These are phyloP conservation scores for Heliconius congener DNA, from an alignment of 1,140 invertebrate species.

Conservation along the genomic window DNA sequence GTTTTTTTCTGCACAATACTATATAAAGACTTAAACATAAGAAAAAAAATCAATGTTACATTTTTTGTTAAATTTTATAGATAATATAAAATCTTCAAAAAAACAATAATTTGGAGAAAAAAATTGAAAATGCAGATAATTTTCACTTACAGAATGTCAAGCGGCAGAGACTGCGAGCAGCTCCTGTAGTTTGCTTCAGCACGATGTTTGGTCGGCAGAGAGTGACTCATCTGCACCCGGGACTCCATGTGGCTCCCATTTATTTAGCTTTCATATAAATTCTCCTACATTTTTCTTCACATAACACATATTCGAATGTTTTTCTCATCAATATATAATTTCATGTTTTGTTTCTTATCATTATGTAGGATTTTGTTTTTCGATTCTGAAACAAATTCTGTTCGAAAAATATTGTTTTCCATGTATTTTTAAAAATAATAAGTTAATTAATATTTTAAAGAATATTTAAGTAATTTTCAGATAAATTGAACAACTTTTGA, in stretches of 20 bases:
- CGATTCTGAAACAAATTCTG: conserved; percentile 23
- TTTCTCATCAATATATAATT: neutral
- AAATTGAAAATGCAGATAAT: neutral
- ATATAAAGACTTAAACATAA: no score
- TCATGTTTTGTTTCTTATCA: conserved; percentile 11
- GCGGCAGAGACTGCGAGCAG: conserved; percentile 77
- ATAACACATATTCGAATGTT: neutral
- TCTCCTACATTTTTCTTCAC: conserved; percentile 22
- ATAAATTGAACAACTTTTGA: no score
- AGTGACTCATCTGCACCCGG: conserved; percentile 70
- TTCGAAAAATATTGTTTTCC: neutral
- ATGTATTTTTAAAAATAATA: no score
- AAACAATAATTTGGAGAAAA: neutral
- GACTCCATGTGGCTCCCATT: conserved; percentile 71
- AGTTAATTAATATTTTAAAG: no score
- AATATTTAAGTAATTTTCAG: no score
- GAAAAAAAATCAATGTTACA: no score
- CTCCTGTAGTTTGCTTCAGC: conserved; percentile 70
- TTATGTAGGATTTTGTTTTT: conserved; percentile 17
- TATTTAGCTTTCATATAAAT: conserved; percentile 35
- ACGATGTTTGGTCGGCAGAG: conserved; percentile 69
- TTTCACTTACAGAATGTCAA: conserved; percentile 79
- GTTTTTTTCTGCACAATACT: no score
- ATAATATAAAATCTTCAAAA: neutral
- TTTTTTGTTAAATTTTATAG: no score